These are phyloP conservation scores for Temnothorax nylanderi DNA, from an alignment of 1,140 invertebrate species.

Conservation along the genomic window DNA sequence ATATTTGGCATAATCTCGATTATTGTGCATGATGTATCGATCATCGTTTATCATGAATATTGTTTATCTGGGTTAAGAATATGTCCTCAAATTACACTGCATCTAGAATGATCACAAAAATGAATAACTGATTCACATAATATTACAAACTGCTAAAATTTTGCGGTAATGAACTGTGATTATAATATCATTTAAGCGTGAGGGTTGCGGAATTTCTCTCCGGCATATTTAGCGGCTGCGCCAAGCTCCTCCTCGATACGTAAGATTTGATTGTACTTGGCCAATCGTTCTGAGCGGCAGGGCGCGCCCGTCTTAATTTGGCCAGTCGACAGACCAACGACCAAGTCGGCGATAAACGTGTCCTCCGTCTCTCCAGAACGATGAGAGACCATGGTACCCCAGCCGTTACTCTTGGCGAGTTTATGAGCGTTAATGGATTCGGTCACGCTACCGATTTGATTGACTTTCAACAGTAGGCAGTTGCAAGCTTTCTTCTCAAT, in stretches of 20 bases:
- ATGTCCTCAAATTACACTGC: background rate
- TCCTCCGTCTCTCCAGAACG: constrained; percentile 99
- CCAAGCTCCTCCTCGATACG: constrained; percentile 99
- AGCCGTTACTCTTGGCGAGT: constrained; percentile 96
- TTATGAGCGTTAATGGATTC: constrained; percentile 98
- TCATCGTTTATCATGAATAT: background rate
- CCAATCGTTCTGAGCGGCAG: constrained; percentile 98
- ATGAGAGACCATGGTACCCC: constrained; percentile 99
- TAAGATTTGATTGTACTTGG: constrained; percentile 99
- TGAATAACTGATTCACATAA: background rate
- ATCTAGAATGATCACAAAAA: background rate
- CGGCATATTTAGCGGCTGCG: constrained; percentile 95
- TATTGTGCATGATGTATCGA: background rate
- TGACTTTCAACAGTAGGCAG: constrained; percentile 98
- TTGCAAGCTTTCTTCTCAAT: constrained; percentile 99
- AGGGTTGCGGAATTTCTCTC: constrained; percentile 96
- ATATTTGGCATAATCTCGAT: constrained; percentile 11
- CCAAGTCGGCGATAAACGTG: constrained; percentile 99
- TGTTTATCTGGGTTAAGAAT: constrained; percentile 23
- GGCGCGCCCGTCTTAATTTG: constrained; percentile 99
- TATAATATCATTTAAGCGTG: constrained; percentile 77
- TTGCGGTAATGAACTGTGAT: background rate
- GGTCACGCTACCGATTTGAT: constrained; percentile 99
- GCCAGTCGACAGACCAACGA: constrained; percentile 98
- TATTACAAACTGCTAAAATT: background rate